Conservation (phyloP, 2,797 vertebrate genomes). For the Micropoecilia bifurca region DNA sequence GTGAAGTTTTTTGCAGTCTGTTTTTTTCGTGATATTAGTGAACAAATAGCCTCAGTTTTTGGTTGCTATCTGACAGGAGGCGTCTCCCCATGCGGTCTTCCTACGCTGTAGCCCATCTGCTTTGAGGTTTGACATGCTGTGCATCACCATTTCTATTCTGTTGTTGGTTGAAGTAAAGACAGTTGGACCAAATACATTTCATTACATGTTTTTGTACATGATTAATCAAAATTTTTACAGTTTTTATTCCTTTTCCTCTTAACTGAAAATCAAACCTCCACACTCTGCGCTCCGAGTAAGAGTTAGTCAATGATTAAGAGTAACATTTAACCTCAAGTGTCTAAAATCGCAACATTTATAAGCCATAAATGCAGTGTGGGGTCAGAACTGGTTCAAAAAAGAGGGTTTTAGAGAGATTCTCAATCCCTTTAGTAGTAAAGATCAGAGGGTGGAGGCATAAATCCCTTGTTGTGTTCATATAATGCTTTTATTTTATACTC, state of each 20-base stretch:
- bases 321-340: conserved; percentile 21
- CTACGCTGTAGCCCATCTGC: background rate
- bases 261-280: conserved; percentile 11
- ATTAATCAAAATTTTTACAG: background rate
- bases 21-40: background rate
- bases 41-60: background rate
- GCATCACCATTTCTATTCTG: background rate
- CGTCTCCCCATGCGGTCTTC: background rate
- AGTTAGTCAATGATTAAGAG: background rate
- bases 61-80: background rate
- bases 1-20: background rate
- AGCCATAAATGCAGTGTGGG: background rate
- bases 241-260: background rate
- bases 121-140: conserved; percentile 1
- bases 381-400: conserved; percentile 8
- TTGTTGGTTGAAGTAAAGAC: background rate
- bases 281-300: background rate
- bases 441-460: conserved; percentile 21
- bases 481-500: conserved; percentile 35
- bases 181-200: background rate
- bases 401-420: conserved; percentile 32
- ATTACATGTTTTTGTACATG: background rate
- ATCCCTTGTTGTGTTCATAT: conserved; percentile 24
- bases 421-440: conserved; percentile 24
- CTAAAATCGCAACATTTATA: conserved; percentile 23